Percentiles rank a stretch among this genome's conserved stretches.
phyloP scores from a whole-genome alignment of 2,797 vertebrate species.

The Alcedo atthis region DNA sequence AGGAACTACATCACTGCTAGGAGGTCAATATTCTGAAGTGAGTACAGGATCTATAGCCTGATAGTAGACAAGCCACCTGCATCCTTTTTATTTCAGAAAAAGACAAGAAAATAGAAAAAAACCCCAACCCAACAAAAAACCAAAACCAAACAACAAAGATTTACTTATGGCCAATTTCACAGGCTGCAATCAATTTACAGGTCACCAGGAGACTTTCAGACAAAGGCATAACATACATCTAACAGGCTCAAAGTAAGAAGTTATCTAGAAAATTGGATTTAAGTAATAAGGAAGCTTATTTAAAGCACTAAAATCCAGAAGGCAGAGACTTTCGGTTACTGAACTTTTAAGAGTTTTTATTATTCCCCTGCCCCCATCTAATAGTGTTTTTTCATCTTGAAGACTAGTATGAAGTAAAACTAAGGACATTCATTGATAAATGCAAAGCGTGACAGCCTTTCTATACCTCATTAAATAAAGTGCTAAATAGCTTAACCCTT shows the following conservation, averaged over 20 bases:
- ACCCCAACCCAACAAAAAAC: too few species aligned
- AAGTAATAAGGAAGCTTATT: slow-evolving; percentile 54
- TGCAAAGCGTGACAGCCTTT: neutral
- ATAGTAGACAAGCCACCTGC: neutral
- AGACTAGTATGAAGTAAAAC: neutral
- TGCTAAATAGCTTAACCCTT: neutral
- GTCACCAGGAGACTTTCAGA: slow-evolving; percentile 28
- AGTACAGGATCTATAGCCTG: neutral
- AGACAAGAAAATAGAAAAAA: neutral
- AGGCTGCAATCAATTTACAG: slow-evolving; percentile 39
- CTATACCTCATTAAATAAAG: neutral
- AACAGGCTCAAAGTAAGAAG: slow-evolving; percentile 30
- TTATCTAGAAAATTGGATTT: slow-evolving; percentile 58
- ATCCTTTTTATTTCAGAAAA: slow-evolving; percentile 13
- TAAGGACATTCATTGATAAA: neutral
- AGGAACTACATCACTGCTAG: neutral
- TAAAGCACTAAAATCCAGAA: slow-evolving; percentile 38
- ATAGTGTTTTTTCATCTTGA: neutral
- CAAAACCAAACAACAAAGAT: neutral
- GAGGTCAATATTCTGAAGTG: neutral
- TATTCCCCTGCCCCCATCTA: neutral
- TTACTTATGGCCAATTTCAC: slow-evolving; percentile 47
- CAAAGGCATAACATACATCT: slow-evolving; percentile 20
- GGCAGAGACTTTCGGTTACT: neutral
- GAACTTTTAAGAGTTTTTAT: neutral